Evolutionary conservation across 2,888 invertebrate genomes (phyloP), one percentile per base, ranked within the genome.

Genomic region (Galerucella nymphaeae): DNA sequence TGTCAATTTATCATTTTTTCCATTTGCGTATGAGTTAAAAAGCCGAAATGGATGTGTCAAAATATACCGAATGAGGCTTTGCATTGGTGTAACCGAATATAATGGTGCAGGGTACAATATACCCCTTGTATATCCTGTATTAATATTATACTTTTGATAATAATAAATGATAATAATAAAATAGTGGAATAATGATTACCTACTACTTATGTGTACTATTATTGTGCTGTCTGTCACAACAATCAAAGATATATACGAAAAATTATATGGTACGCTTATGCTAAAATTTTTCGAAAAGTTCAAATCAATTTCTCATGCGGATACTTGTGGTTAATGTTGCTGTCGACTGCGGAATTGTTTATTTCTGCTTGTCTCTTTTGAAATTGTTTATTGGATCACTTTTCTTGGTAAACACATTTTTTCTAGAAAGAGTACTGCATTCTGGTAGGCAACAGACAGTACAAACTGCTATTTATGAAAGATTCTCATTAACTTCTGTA

Each of bases 1-100:
- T 58, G 73, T 66, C 80, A 75, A 80, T 82, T 79, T 77, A 81
- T 82, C 82, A 82, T 81, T 81, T 81, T 80, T 81, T 80, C 76
- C 77, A 78, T 79, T 80, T 78, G 76, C 75, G 67, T 69, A 76
- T 59, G 70, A 73, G 72, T 68, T 73, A 72, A 76, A 76, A 72
- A 71, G 73, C 67, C 71, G 68, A 66, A 72, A 70, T 66, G 50
- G 55, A 71, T 42, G 48, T 66, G 71, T 66, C 66, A 62, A 71
- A 66, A 50, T 38, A 18, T 4, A 45, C 20, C 23, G 45, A 58
- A 57, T 38, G 42, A 57, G 45, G 58, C 13, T 45, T 8, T n/a
- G 66, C 71, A 66, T 61, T 30, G 66, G 71, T 57, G 70, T 59
- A 67, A 10, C 10, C 10, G 23, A 4, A 30, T 13, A 58, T 14